Percentiles rank a stretch among this genome's conserved stretches.
Conservation (phyloP, 2,797 vertebrate species). For the Thripadectes ignobilis region DNA sequence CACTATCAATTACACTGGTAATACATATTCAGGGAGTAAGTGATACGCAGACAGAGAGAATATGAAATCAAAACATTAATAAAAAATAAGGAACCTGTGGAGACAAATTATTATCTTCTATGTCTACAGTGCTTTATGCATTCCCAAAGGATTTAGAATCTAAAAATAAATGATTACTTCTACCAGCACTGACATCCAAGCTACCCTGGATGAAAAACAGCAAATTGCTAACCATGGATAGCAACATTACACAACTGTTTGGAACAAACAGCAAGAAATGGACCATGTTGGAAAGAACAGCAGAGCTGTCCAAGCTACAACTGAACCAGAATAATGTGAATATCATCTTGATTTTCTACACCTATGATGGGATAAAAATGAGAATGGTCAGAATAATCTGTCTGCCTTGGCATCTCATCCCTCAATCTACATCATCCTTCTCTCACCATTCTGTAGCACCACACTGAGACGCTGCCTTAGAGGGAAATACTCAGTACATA, state of each 20-base stretch:
- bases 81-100: constrained; percentile 48
- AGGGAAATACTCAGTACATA: background rate
- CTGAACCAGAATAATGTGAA: background rate
- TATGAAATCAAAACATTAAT: constrained; percentile 56
- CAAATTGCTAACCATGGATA: background rate
- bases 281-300: background rate
- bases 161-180: constrained; percentile 34
- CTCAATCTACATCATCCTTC: background rate
- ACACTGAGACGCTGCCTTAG: background rate
- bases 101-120: constrained; percentile 41
- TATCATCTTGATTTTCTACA: background rate
- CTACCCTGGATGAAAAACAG: constrained; percentile 27
- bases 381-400: background rate
- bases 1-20: constrained; percentile 25
- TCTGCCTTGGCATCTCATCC: background rate
- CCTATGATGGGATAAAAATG: background rate
- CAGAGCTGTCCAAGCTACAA: background rate
- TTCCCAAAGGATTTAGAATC: background rate
- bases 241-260: background rate
- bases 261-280: background rate
- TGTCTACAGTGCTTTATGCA: background rate
- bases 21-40: constrained; percentile 41
- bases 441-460: background rate
- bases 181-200: background rate
- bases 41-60: constrained; percentile 35